Conservation (phyloP, 1,140 invertebrate species). For the Papilio dardanus region DNA sequence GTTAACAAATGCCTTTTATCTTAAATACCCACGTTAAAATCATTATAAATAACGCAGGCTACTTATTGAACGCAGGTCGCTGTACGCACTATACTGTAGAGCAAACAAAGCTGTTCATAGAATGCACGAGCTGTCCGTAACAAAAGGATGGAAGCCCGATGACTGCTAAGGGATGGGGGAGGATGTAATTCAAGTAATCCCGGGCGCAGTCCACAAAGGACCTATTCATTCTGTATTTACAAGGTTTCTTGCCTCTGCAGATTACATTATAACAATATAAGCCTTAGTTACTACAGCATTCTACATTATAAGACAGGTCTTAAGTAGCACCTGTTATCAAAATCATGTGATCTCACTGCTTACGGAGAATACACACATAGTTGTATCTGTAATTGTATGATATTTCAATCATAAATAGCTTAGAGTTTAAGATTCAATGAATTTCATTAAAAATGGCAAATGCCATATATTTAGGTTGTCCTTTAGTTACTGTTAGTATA, state of each 20-base stretch:
- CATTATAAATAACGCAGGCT: not conserved
- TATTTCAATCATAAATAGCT: not conserved
- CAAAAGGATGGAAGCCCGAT: constrained; percentile 8
- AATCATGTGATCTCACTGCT: not conserved
- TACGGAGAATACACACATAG: too few species aligned
- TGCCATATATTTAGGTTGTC: not conserved
- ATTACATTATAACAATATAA: constrained; percentile 5
- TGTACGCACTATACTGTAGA: not conserved
- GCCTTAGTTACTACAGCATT: not conserved
- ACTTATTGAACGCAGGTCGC: not conserved
- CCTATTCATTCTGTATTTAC: constrained; percentile 5
- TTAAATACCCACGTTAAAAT: constrained; percentile 1
- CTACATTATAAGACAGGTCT: not conserved
- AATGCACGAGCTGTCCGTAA: not conserved
- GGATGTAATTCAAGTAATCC: not conserved
- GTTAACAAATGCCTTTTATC: not conserved
- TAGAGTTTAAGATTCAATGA: not conserved
- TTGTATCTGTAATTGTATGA: not conserved
- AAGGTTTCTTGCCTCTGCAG: not conserved
- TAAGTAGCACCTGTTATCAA: too few species aligned
- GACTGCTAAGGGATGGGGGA: not conserved
- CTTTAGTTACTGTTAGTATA: not conserved
- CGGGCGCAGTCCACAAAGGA: not conserved
- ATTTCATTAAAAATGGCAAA: too few species aligned
- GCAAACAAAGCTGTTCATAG: not conserved